Evolutionary conservation across 2,113 vertebrate genomes (phyloP), one percentile per base, ranked within the genome.

Genomic region (Gila orcuttii): DNA sequence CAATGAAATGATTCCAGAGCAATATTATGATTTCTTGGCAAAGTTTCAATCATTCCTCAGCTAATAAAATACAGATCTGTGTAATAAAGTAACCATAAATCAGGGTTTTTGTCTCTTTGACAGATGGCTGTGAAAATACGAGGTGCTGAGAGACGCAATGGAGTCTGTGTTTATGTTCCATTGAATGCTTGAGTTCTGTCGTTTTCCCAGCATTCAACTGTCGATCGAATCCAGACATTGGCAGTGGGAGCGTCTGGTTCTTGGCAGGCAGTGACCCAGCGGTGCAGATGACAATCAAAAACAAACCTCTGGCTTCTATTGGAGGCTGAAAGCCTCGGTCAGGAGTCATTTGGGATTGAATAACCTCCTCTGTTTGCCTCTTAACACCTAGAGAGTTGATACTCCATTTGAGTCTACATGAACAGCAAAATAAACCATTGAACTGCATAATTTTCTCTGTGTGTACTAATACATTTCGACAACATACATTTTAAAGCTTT

Each of bases 241-340:
- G 57, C 76, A 39, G 52, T 33, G 28, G 19, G 52, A 59, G 52
- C 2, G 15, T 17, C 11, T 78, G 19, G 12, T 36, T 78, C 76
- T 23, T 59, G 31, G 31, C 77, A 25, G 57, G 23, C 6, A 23
- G 11, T 36, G 55, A n/a, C 55, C 55, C 55, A 79, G 55, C 42
- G 12, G 71, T 25, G 42, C 71, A 8, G 39, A 6, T 74, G n/a
- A 74, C 57, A 55, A 83, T 55, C 45, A 50, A 83, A 83, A 31
- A 83, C n/a, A 59, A 17, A 59, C 82, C 68, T 23, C 60, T 21
- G 60, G 36, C 60, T 68, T 82, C 79, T 21, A 82, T 31, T 68
- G 42, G 62, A 50, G 64, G 19, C 55, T 45, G 55, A 47, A 62
- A 47, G 55, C 9, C 36, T 73, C 23, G 9, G 82, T 45, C 39